These are phyloP conservation scores for Corvus moneduloides DNA, from an alignment of 2,113 vertebrate genomes.

Conservation along the genomic window DNA sequence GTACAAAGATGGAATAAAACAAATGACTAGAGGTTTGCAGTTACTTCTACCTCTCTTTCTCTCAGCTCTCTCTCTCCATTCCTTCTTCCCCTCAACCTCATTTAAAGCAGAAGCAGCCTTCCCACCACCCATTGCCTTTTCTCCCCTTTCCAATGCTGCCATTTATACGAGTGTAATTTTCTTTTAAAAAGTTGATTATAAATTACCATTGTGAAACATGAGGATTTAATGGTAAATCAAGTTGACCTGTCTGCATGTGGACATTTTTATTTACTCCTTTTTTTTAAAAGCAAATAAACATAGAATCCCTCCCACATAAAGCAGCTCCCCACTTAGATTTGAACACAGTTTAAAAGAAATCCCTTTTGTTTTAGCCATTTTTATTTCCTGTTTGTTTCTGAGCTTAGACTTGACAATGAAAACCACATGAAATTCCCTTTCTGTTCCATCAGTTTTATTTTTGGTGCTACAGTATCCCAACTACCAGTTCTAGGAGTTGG, in stretches of 20 bases:
- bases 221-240: conserved; percentile 25
- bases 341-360: conserved; percentile 54
- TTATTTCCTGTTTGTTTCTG: conserved; percentile 70
- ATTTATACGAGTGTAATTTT: background rate
- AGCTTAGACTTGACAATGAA: conserved; percentile 60
- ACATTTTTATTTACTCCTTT: conserved; percentile 45
- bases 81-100: background rate
- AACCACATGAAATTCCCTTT: conserved; percentile 67
- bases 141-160: background rate
- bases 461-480: conserved; percentile 28
- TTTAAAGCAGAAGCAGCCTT: background rate
- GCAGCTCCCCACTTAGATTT: conserved; percentile 51
- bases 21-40: rapidly evolving
- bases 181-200: background rate
- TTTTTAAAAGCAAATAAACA: conserved; percentile 61
- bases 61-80: background rate
- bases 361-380: conserved; percentile 57
- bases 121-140: background rate
- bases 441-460: conserved; percentile 64
- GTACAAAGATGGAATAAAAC: background rate
- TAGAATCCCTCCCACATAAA: conserved; percentile 46
- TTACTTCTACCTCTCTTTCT: background rate
- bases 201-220: background rate
- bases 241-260: conserved; percentile 23
- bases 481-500: background rate